Base-by-base conservation (phyloP, 2,113 vertebrate genomes). In the Malaclemys terrapin region DNA sequence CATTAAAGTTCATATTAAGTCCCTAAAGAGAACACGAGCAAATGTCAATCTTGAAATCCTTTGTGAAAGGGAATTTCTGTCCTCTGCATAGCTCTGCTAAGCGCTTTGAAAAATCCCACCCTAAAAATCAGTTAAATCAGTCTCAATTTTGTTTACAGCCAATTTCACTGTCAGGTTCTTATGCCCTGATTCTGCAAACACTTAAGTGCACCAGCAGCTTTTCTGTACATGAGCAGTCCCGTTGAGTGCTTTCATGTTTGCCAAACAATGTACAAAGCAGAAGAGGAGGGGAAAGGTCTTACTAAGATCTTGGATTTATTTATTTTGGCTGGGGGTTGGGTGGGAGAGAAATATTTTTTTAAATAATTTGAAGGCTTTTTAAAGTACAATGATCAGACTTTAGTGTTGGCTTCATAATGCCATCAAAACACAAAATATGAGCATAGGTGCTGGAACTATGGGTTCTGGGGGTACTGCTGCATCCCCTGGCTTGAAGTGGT, bases 271-370 rank as follows among this genome's bases (percentile, higher is more conserved):
- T 20, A 35, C 38, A 45, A 45, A 76, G 24, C 42, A 76, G 24
- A 42, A 83, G 5, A 62, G 72, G 49, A 87, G 90, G 27, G n/a
- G 84, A 82, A 82, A 6, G 22, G 12, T 94, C 78, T 91, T 88
- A 54, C n/a, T 53, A 88, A 65, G 25, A 91, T 85, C 16, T 59
- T 11, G 49, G 25, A 76, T 69, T n/a, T 69, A 69, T 69, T 69
- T 69, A 69, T n/a, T 69, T 35, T 38, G 16, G 8, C 22, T 45
- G 82, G 2, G 1, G 52, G 86, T 38, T 5, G 83, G 3, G 22
- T 27, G 0, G 3, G 12, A 31, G n/a, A 45, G n/a, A 49, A 38
- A 19, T 14, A 42, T 49, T 14, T 14, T 16, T 52, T 29, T 42
- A 10, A 20, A 59, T 22, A 14, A 19, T n/a, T 35, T 31, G 49